phyloP scores from a whole-genome alignment of 2,888 invertebrate species.

The Adineta ricciae region DNA sequence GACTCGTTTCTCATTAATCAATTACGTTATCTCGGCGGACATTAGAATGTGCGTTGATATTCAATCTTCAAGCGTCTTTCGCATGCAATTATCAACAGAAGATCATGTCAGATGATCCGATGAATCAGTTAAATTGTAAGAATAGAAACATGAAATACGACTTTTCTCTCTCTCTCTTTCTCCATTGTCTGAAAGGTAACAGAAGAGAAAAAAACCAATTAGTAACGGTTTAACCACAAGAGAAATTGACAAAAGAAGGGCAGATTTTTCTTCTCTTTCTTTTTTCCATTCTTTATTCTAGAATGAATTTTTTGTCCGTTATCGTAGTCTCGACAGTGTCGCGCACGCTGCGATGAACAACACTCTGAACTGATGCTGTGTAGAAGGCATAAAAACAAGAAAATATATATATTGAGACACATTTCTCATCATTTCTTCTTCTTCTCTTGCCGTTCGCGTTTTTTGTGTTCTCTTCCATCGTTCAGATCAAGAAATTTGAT shows the following conservation, averaged over 20 bases:
- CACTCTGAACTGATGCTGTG: not conserved
- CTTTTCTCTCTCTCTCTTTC: not conserved
- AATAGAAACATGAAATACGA: not conserved
- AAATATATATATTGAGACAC: slow-evolving; percentile 1
- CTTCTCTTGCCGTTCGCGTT: not conserved
- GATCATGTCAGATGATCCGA: not conserved
- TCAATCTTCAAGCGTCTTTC: not conserved
- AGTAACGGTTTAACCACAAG: not conserved
- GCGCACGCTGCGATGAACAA: not conserved
- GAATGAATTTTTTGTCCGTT: not conserved
- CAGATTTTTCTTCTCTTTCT: not conserved
- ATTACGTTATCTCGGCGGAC: not conserved
- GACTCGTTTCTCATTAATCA: not conserved
- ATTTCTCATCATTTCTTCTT: not conserved
- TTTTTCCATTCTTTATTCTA: not conserved
- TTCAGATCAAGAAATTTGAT: not conserved
- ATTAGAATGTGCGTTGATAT: no score
- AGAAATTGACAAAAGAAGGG: not conserved
- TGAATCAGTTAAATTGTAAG: not conserved
- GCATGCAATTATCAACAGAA: not conserved
- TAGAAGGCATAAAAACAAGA: not conserved
- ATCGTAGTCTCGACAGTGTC: not conserved
- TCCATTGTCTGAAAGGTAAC: not conserved
- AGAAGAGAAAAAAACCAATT: not conserved
- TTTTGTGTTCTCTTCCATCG: not conserved